These are phyloP conservation scores for Sinocyclocheilus maitianheensis DNA, from an alignment of 2,113 vertebrate species.

Conservation along the genomic window DNA sequence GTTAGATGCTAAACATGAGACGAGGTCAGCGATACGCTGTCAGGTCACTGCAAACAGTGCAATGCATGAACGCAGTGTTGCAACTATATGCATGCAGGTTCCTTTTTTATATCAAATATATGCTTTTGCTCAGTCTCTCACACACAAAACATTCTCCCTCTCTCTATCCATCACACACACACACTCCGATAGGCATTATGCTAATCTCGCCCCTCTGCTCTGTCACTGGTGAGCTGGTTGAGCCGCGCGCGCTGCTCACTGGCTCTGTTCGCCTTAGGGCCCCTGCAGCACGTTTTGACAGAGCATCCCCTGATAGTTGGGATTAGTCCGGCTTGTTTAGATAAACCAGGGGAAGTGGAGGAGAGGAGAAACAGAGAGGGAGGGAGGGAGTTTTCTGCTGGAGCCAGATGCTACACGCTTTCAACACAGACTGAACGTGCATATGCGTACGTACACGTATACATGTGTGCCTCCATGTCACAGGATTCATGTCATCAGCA, in stretches of 20 bases:
- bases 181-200: slow-evolving; percentile 96
- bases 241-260: slow-evolving; percentile 85
- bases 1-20: not conserved
- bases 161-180: slow-evolving; percentile 60
- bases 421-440: slow-evolving; percentile 84
- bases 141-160: slow-evolving; percentile 29
- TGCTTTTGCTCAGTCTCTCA: slow-evolving; percentile 2
- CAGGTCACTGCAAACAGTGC: not conserved
- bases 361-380: slow-evolving; percentile 73
- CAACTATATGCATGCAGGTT: not conserved
- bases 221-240: slow-evolving; percentile 82
- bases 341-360: slow-evolving; percentile 85
- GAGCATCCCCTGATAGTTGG: slow-evolving; percentile 98
- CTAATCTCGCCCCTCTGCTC: slow-evolving; percentile 84
- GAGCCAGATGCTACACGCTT: slow-evolving; percentile 95
- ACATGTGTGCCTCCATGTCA: slow-evolving; percentile 4
- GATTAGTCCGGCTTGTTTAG: slow-evolving; percentile 99
- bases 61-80: not conserved
- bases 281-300: slow-evolving; percentile 99
- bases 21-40: not conserved
- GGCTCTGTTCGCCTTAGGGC: slow-evolving; percentile 97
- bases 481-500: not conserved
- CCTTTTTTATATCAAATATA: not conserved
- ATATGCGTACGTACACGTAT: not conserved
- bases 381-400: slow-evolving; percentile 87